Evolutionary conservation across 2,888 invertebrate genomes (phyloP).

Genomic region (Dinocampus coccinellae): DNA sequence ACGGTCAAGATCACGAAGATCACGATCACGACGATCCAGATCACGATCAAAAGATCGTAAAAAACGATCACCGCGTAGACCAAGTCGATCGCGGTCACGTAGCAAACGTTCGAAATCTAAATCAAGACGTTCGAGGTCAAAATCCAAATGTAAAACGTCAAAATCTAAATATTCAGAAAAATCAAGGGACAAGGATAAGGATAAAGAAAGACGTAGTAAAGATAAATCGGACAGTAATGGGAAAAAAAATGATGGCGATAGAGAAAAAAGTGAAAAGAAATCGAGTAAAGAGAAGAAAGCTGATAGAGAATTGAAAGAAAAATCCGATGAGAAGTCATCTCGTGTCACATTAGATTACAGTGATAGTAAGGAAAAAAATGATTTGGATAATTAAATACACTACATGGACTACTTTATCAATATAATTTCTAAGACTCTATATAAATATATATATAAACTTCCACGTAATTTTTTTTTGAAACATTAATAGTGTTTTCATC

Average conservation of each 20-base stretch:
- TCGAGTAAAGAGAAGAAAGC: constrained; percentile 56
- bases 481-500: neutral
- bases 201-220: constrained; percentile 56
- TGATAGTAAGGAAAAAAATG: constrained; percentile 53
- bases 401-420: neutral
- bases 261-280: constrained; percentile 58
- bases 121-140: constrained; percentile 69
- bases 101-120: constrained; percentile 74
- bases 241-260: constrained; percentile 64
- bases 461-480: neutral
- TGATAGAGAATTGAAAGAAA: constrained; percentile 54
- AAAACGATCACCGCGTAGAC: constrained; percentile 56
- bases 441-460: neutral
- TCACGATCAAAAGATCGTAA: constrained; percentile 66
- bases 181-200: constrained; percentile 61
- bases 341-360: constrained; percentile 50
- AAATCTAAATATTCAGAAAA: constrained; percentile 68
- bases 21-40: constrained; percentile 66
- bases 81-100: constrained; percentile 68
- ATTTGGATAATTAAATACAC: constrained; percentile 53
- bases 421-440: neutral
- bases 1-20: constrained; percentile 67
- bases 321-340: constrained; percentile 54
- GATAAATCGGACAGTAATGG: constrained; percentile 62
- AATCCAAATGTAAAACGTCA: constrained; percentile 68